A percentile compares a stretch with the other conserved stretches of the same genome.
Evolutionary conservation across 1,140 invertebrate genomes (phyloP).

Genomic region (Drosophila bipectinata): DNA sequence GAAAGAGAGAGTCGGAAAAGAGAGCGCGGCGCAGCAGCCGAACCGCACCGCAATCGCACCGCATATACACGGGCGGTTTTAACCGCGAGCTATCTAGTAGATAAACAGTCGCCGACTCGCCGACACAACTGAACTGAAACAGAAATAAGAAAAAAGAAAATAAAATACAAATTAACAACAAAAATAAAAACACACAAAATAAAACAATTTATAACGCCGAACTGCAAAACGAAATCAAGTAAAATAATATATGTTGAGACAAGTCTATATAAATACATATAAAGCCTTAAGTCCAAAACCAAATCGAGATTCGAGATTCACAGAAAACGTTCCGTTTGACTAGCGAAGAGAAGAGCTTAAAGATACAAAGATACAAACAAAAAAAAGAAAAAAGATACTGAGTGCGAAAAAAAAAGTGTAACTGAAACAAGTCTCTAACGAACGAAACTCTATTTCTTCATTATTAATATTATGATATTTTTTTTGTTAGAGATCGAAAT

Average conservation of each 20-base stretch:
- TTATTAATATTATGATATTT: too few species aligned
- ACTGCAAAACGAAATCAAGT: slow-evolving; percentile 11
- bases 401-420: slow-evolving; percentile 6
- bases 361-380: slow-evolving; percentile 5
- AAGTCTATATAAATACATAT: neutral
- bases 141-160: slow-evolving; percentile 20
- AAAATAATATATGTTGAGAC: neutral
- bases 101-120: slow-evolving; percentile 78
- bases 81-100: slow-evolving; percentile 74
- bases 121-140: slow-evolving; percentile 51
- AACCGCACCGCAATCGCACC: slow-evolving; percentile 15
- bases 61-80: slow-evolving; percentile 65
- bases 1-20: slow-evolving; percentile 4
- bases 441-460: neutral
- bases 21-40: slow-evolving; percentile 47
- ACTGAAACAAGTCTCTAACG: slow-evolving; percentile 4
- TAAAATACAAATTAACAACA: slow-evolving; percentile 14
- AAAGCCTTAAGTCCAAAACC: neutral
- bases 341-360: neutral
- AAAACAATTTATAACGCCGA: neutral
- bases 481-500: neutral
- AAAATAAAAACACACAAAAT: neutral
- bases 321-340: slow-evolving; percentile 1
- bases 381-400: neutral
- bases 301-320: neutral